A percentile compares a stretch with the other conserved stretches of the same genome.
phyloP scores from a whole-genome alignment of 2,113 vertebrate species.

The Pterocles burchelli region DNA sequence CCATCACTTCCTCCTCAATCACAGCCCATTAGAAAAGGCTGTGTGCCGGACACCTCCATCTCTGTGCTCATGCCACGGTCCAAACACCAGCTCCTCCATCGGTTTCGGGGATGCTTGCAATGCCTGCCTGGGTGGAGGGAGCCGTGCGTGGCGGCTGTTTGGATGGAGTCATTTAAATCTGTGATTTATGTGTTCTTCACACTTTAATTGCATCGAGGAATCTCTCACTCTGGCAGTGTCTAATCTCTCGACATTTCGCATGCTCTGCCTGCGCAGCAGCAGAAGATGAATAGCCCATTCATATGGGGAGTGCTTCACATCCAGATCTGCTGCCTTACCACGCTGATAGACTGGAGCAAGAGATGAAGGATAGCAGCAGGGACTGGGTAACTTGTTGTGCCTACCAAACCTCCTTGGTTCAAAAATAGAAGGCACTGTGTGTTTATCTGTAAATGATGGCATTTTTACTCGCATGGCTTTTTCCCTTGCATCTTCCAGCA shows the following conservation, averaged over 20 bases:
- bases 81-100: background rate
- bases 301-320: constrained; percentile 21
- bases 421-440: background rate
- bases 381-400: background rate
- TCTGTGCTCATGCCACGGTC: background rate
- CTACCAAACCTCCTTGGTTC: background rate
- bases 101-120: accelerated
- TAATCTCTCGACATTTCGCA: constrained; percentile 47
- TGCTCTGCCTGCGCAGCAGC: background rate
- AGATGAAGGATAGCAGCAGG: constrained; percentile 30
- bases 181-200: constrained; percentile 46
- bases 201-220: constrained; percentile 54
- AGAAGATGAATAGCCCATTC: constrained; percentile 56
- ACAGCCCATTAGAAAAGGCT: background rate
- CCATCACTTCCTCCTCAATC: background rate
- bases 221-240: constrained; percentile 26
- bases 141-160: accelerated
- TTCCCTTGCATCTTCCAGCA: background rate
- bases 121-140: accelerated
- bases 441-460: constrained; percentile 26
- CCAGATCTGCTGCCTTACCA: constrained; percentile 12
- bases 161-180: background rate
- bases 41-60: background rate
- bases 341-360: constrained; percentile 35
- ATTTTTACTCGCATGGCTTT: background rate